Conservation (phyloP, 2,797 vertebrate species). For the Gymnothorax javanicus region DNA sequence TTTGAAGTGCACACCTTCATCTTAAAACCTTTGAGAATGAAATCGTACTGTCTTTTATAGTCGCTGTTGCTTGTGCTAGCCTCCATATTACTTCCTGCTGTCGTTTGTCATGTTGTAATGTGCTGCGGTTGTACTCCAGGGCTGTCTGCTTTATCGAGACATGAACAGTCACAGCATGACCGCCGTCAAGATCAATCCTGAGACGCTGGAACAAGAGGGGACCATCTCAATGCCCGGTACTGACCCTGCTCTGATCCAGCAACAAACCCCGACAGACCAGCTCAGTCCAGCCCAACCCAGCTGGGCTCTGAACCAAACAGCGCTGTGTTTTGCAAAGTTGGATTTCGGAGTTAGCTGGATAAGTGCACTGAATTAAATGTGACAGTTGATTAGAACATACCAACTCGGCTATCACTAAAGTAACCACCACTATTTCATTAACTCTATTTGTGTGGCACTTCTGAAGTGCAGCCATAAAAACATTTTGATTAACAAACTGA, state of each 20-base stretch:
- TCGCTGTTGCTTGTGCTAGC: too few species aligned
- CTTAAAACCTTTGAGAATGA: not conserved
- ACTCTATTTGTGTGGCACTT: too few species aligned
- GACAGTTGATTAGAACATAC: too few species aligned
- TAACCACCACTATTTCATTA: too few species aligned
- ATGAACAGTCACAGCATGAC: conserved; percentile 90
- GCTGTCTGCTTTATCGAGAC: conserved; percentile 94
- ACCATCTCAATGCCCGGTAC: conserved; percentile 92
- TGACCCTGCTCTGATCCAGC: not conserved
- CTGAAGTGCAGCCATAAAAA: too few species aligned
- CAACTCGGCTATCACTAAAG: too few species aligned
- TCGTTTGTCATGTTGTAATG: not conserved
- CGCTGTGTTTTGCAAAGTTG: too few species aligned
- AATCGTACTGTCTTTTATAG: not conserved
- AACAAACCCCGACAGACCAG: not conserved
- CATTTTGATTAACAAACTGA: too few species aligned
- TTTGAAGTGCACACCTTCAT: not conserved
- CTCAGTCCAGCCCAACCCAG: too few species aligned
- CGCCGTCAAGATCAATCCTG: conserved; percentile 95
- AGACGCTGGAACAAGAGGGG: conserved; percentile 95
- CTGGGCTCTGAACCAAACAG: too few species aligned
- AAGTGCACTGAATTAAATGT: too few species aligned
- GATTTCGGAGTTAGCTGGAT: too few species aligned
- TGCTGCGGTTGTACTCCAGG: conserved; percentile 65
- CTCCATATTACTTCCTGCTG: not conserved